Evolutionary conservation across 2,888 invertebrate species (phyloP).

Genomic region (Eugnorisma glareosa): DNA sequence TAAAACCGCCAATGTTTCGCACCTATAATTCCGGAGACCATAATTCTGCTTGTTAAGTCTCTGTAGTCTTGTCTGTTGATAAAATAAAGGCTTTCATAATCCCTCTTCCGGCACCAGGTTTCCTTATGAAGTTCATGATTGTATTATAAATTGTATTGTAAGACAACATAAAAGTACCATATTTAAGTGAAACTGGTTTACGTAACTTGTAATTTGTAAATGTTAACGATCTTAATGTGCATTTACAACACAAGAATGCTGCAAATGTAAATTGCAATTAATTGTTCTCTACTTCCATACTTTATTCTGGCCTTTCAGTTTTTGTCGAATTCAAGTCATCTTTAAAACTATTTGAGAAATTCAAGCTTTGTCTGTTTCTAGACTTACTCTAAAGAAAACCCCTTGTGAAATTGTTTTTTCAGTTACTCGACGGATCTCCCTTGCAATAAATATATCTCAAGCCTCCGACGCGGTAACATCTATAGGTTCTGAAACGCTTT

Average conservation of each 20-base stretch:
- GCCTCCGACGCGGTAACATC: neutral
- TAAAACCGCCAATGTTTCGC: neutral
- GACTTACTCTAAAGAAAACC: neutral
- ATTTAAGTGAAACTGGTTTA: slow-evolving; percentile 22
- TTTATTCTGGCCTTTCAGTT: neutral
- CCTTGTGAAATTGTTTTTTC: neutral
- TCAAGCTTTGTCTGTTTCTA: neutral
- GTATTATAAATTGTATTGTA: slow-evolving; percentile 1
- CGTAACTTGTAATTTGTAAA: slow-evolving; percentile 42
- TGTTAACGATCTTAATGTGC: slow-evolving; percentile 39
- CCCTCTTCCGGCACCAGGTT: slow-evolving; percentile 22
- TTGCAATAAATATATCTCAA: neutral
- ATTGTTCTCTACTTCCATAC: neutral
- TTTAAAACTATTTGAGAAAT: slow-evolving; percentile 1
- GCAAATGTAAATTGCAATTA: neutral
- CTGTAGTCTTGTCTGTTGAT: slow-evolving; percentile 2
- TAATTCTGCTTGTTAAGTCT: neutral
- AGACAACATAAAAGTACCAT: neutral
- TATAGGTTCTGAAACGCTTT: neutral
- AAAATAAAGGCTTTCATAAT: slow-evolving; percentile 25
- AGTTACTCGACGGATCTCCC: neutral
- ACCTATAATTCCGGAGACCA: neutral
- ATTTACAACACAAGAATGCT: slow-evolving; percentile 18
- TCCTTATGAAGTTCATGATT: slow-evolving; percentile 1
- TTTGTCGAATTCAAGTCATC: neutral